Conservation (phyloP, 2,888 invertebrate species). For the Zygothrica quintamaculata region DNA sequence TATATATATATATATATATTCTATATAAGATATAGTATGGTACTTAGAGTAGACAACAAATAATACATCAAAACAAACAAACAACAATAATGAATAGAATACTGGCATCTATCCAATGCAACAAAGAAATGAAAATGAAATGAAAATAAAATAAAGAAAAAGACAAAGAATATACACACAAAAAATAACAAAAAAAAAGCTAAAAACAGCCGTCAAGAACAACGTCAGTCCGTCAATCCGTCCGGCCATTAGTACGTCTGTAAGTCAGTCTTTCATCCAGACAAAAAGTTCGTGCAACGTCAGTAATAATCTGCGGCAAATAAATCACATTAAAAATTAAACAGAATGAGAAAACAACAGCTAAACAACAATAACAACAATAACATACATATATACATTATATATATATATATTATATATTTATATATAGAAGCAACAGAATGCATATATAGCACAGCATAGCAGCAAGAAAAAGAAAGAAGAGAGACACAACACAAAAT, state of each 20-base stretch:
- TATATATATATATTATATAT: too few species aligned
- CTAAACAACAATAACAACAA: slow-evolving; percentile 19
- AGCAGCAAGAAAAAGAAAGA: slow-evolving; percentile 13
- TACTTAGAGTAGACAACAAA: slow-evolving; percentile 1
- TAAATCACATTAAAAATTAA: slow-evolving; percentile 79
- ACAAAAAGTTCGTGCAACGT: slow-evolving; percentile 45
- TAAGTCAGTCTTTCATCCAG: slow-evolving; percentile 24
- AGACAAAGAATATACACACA: too few species aligned
- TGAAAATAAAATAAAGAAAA: too few species aligned
- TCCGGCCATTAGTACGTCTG: not conserved
- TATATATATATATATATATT: slow-evolving; percentile 5
- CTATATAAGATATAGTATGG: too few species aligned
- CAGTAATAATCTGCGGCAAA: slow-evolving; percentile 54
- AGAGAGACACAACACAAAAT: not conserved
- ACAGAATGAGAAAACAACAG: slow-evolving; percentile 35
- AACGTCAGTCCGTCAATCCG: not conserved
- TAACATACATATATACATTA: too few species aligned
- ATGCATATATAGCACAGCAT: too few species aligned
- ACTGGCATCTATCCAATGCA: slow-evolving; percentile 39
- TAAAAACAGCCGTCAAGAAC: too few species aligned
- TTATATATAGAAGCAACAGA: too few species aligned
- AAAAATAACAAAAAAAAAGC: too few species aligned
- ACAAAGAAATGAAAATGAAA: slow-evolving; percentile 5
- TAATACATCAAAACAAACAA: slow-evolving; percentile 12
- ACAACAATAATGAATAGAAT: slow-evolving; percentile 2